Evolutionary conservation across 2,888 invertebrate genomes (phyloP).

Genomic region (Loripinus fragilis): DNA sequence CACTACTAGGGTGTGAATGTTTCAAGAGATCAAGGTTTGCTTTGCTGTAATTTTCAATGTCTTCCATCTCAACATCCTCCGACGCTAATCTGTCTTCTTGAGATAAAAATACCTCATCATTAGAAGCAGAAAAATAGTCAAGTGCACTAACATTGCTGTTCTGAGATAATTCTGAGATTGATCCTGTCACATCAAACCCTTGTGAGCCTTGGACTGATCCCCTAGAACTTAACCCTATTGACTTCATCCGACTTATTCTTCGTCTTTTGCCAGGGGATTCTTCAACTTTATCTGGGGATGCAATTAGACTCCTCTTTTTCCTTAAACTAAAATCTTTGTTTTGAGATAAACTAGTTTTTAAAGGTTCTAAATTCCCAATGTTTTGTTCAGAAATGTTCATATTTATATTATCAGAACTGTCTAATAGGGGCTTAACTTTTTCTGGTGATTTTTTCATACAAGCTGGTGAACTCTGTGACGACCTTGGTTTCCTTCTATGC

Average conservation of each 20-base stretch:
- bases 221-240: neutral
- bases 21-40: neutral
- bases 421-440: neutral
- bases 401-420: neutral
- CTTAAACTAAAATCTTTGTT: neutral
- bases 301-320: constrained; percentile 54
- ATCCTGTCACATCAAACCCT: constrained; percentile 63
- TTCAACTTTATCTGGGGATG: constrained; percentile 51
- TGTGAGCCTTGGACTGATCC: constrained; percentile 54
- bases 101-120: constrained; percentile 67
- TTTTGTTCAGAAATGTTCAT: neutral
- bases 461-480: constrained; percentile 43
- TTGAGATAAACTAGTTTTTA: neutral
- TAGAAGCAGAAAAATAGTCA: constrained; percentile 64
- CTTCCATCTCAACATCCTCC: constrained; percentile 11
- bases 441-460: constrained; percentile 18
- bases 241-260: neutral
- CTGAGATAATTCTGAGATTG: constrained; percentile 49
- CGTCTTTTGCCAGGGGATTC: constrained; percentile 24
- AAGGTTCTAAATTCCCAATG: neutral
- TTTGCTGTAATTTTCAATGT: constrained; percentile 4
- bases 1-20: neutral
- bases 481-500: constrained; percentile 64
- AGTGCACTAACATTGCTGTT: constrained; percentile 47
- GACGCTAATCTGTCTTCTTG: neutral